A percentile compares a stretch with the other conserved stretches of the same genome.
These are phyloP conservation scores for Coranthus polyacanthus DNA, from an alignment of 2,797 vertebrate genomes.

Conservation along the genomic window DNA sequence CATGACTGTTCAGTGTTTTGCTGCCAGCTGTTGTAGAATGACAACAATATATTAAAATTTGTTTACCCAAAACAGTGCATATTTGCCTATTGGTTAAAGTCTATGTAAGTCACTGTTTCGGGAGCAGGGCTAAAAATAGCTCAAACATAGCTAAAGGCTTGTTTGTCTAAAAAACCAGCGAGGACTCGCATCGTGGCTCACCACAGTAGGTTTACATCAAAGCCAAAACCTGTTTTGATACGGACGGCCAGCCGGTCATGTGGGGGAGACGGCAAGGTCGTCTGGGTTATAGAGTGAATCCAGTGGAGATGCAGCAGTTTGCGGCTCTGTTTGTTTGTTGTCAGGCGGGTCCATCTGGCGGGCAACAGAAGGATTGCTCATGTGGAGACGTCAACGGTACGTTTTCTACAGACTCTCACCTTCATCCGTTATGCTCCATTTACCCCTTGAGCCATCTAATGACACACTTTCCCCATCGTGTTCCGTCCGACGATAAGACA, in stretches of 20 bases:
- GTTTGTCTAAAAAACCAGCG: conserved; percentile 16
- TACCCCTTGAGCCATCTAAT: conserved; percentile 42
- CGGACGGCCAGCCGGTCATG: conserved; percentile 37
- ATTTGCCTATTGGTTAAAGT: conserved; percentile 36
- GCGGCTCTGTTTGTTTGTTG: conserved; percentile 57
- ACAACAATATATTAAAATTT: conserved; percentile 13
- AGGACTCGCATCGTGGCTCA: conserved; percentile 32
- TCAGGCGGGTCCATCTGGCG: conserved; percentile 77
- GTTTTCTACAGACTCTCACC: conserved; percentile 33
- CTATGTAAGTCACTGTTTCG: conserved; percentile 56
- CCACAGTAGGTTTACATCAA: conserved; percentile 49
- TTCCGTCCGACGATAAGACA: conserved; percentile 12
- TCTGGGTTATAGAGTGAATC: conserved; percentile 66
- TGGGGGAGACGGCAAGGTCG: conserved; percentile 72
- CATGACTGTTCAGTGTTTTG: conserved; percentile 21
- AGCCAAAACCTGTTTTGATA: conserved; percentile 50
- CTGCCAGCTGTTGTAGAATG: conserved; percentile 34
- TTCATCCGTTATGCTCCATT: conserved; percentile 61
- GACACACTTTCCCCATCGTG: conserved; percentile 49
- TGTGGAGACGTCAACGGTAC: conserved; percentile 14
- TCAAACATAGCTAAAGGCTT: conserved; percentile 41
- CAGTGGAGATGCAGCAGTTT: conserved; percentile 54
- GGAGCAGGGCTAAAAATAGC: conserved; percentile 68
- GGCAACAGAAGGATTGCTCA: conserved; percentile 58
- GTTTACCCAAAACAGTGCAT: conserved; percentile 13